Percentiles rank a stretch among this genome's conserved stretches.
Evolutionary conservation across 2,113 vertebrate species (phyloP).

Genomic region (Dinomys branickii): DNA sequence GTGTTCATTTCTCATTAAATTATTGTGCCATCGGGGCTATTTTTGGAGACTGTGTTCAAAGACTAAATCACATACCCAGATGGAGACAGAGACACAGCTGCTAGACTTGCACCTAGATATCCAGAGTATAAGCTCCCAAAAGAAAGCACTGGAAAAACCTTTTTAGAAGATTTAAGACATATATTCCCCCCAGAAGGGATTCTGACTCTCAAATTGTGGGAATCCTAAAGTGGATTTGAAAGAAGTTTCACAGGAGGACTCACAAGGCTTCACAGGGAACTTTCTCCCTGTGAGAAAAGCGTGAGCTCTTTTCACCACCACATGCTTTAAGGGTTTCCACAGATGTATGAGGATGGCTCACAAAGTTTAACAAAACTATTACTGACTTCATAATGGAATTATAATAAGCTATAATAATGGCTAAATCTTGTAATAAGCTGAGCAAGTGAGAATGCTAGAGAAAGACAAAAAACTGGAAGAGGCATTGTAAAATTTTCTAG

Average conservation of each 20-base stretch:
- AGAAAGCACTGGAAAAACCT: neutral
- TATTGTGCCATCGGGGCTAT: neutral
- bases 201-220: neutral
- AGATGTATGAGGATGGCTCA: neutral
- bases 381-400: neutral
- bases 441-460: neutral
- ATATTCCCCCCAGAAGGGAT: neutral
- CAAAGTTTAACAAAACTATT: neutral
- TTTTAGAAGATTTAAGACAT: neutral
- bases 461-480: neutral
- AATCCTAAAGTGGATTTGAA: neutral
- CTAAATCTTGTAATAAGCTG: neutral
- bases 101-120: neutral
- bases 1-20: neutral
- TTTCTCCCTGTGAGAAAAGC: neutral
- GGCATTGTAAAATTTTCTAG: neutral
- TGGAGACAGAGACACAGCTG: neutral
- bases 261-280: neutral
- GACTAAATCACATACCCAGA: neutral
- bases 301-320: too few relatives aligned
- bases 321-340: neutral
- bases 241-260: neutral
- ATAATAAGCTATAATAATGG: neutral
- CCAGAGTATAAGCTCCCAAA: neutral
- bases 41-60: neutral